These are phyloP conservation scores for Tinea pellionella DNA, from an alignment of 2,888 invertebrate genomes.

Conservation along the genomic window DNA sequence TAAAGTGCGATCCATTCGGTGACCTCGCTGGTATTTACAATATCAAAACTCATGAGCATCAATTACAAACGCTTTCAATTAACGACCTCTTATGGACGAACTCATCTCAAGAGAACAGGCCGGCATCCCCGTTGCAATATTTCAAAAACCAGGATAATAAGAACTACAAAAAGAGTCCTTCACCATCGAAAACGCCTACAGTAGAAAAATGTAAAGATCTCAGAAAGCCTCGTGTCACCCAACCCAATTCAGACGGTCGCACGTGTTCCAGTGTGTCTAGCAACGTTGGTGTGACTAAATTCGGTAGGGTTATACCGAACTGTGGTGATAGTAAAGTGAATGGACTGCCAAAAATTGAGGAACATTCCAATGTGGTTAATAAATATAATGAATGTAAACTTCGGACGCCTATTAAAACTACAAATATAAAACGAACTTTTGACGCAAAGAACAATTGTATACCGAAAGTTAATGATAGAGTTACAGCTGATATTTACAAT, in stretches of 20 bases:
- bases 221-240: too few species aligned
- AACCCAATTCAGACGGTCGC: too few species aligned
- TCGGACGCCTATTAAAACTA: not conserved
- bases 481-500: slow-evolving; percentile 40
- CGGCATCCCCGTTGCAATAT: slow-evolving; percentile 40
- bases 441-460: not conserved
- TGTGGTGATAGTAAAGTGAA: not conserved
- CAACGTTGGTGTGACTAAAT: too few species aligned
- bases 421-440: not conserved
- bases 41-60: slow-evolving; percentile 56
- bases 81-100: slow-evolving; percentile 44
- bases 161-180: slow-evolving; percentile 20
- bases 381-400: not conserved
- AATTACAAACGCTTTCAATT: slow-evolving; percentile 33
- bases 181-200: slow-evolving; percentile 3
- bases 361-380: slow-evolving; percentile 36
- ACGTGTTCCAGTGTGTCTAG: too few species aligned
- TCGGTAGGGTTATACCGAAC: not conserved
- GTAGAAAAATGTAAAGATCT: not conserved
- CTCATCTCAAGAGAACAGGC: slow-evolving; percentile 31
- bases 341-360: slow-evolving; percentile 48
- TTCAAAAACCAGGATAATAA: not conserved
- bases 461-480: not conserved
- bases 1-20: slow-evolving; percentile 68
- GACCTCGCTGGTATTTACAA: slow-evolving; percentile 72